phyloP scores from a whole-genome alignment of 2,113 vertebrate species.

The Euleptes europaea region DNA sequence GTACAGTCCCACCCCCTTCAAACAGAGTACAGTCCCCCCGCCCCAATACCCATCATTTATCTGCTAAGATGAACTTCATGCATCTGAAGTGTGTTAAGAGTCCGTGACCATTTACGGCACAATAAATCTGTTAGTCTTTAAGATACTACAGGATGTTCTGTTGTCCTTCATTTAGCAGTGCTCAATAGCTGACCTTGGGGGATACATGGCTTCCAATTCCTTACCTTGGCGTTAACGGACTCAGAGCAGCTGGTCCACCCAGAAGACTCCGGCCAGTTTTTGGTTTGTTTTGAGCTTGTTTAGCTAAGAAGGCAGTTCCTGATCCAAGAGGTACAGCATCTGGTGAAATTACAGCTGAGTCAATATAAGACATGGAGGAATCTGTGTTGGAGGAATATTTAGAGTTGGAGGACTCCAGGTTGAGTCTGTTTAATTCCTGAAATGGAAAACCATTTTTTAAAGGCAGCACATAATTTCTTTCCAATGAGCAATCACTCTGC shows the following conservation, averaged over 20 bases:
- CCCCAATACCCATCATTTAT: no score
- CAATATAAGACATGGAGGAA: conserved; percentile 95
- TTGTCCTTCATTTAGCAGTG: background rate
- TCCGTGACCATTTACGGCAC: background rate
- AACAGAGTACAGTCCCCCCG: no score
- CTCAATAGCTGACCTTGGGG: background rate
- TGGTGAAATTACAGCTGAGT: conserved; percentile 93
- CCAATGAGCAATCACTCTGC: background rate
- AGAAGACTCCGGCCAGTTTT: conserved; percentile 93
- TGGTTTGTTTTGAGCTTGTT: conserved; percentile 95
- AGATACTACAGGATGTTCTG: background rate
- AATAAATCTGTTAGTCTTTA: background rate
- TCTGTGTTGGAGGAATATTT: conserved; percentile 91
- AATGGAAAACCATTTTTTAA: conserved; percentile 57
- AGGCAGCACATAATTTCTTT: background rate
- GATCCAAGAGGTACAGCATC: conserved; percentile 88
- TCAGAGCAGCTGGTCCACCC: conserved; percentile 90
- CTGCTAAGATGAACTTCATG: background rate
- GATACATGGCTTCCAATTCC: background rate
- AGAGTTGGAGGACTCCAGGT: conserved; percentile 95
- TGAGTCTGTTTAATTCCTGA: conserved; percentile 96
- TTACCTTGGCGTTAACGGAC: conserved; percentile 94
- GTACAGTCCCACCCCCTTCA: no score
- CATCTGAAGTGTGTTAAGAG: background rate
- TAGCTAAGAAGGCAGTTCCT: conserved; percentile 86